Conservation (phyloP, 2,888 invertebrate species). For the Thera obeliscata region DNA sequence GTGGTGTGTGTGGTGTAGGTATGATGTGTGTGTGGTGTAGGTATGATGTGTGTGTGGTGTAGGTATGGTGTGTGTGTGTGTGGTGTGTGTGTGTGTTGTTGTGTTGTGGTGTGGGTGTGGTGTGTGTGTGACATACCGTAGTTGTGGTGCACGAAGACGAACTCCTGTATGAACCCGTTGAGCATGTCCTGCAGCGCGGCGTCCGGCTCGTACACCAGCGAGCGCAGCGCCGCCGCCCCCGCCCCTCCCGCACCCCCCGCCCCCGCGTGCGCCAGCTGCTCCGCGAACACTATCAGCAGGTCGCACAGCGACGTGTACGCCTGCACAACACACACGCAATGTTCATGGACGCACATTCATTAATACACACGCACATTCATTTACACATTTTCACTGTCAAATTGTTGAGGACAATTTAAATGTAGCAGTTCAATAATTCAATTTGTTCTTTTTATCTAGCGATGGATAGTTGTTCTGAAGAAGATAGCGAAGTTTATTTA, state of each 20-base stretch:
- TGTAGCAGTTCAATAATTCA: too few relatives aligned
- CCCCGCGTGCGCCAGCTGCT: conserved; percentile 84
- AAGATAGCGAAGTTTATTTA: too few relatives aligned
- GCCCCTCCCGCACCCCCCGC: conserved; percentile 56
- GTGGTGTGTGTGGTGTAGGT: too few relatives aligned
- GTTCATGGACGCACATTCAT: neutral
- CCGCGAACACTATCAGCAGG: conserved; percentile 95
- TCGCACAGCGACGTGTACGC: conserved; percentile 98
- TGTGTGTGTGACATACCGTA: conserved; percentile 85
- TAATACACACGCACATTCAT: too few relatives aligned
- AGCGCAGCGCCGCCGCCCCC: conserved; percentile 69
- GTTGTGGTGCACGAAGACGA: conserved; percentile 96
- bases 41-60: too few relatives aligned
- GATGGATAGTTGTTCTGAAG: too few relatives aligned
- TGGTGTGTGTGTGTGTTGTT: neutral
- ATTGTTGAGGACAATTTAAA: too few relatives aligned
- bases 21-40: too few relatives aligned
- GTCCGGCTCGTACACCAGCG: conserved; percentile 58
- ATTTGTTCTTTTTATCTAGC: too few relatives aligned
- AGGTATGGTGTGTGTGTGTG: too few relatives aligned
- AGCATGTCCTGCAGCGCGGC: conserved; percentile 90
- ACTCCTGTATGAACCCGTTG: conserved; percentile 95
- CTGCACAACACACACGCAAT: conserved; percentile 63
- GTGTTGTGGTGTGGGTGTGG: neutral
- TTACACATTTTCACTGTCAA: too few relatives aligned